Conservation (phyloP, 2,888 invertebrate species). For the Augiades crinisus region DNA sequence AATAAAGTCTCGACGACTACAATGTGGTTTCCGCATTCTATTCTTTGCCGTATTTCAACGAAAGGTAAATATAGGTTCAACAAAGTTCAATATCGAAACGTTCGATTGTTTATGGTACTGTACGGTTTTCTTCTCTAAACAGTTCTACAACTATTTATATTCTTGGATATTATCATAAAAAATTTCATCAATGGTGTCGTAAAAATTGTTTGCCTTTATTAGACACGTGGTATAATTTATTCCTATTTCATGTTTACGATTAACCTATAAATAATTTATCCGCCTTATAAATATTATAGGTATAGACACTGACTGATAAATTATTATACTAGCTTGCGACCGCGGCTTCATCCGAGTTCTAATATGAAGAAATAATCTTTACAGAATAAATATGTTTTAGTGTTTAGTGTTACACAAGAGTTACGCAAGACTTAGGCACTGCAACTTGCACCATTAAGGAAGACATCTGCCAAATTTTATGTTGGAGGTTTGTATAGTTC, state of each 20-base stretch:
- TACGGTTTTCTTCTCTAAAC: not conserved
- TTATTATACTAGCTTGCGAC: no score
- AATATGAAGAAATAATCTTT: no score
- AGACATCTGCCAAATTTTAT: no score
- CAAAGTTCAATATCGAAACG: not conserved
- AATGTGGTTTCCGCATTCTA: no score
- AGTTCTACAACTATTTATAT: not conserved
- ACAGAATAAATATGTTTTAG: no score
- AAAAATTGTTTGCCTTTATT: not conserved
- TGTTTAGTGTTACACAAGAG: no score
- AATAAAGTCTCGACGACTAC: not conserved
- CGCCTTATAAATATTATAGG: not conserved
- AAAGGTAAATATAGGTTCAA: not conserved
- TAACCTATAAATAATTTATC: not conserved
- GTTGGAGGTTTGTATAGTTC: no score
- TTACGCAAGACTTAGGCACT: no score
- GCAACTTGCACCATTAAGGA: no score
- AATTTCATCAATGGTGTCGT: not conserved
- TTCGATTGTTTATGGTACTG: not conserved
- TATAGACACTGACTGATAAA: not conserved
- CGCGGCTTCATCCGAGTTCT: no score
- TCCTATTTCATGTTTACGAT: not conserved
- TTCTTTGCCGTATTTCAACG: no score
- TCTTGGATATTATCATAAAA: no score
- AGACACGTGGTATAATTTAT: not conserved